A percentile compares a stretch with the other conserved stretches of the same genome.
phyloP scores from a whole-genome alignment of 1,140 invertebrate species.

The Drosophila seguyi region DNA sequence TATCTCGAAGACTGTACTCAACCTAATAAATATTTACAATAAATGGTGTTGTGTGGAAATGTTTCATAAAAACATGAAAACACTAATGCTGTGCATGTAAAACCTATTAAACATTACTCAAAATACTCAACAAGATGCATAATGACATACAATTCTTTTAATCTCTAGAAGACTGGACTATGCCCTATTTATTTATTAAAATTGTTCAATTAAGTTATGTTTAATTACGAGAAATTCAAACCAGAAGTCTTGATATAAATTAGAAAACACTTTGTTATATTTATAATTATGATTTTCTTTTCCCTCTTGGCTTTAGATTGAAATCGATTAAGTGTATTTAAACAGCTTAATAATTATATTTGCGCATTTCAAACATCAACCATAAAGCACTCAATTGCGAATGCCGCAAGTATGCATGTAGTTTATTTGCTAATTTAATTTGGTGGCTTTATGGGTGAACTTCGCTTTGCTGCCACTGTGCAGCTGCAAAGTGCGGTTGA shows the following conservation, averaged over 20 bases:
- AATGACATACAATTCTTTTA: too few relatives aligned
- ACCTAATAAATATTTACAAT: not conserved
- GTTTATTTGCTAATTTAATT: slow-evolving; percentile 20
- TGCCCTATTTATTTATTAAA: too few relatives aligned
- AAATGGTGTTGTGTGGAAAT: not conserved
- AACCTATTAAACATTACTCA: too few relatives aligned
- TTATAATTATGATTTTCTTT: too few relatives aligned
- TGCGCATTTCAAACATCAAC: not conserved
- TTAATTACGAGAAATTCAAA: not conserved
- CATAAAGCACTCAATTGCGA: slow-evolving; percentile 3
- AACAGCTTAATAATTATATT: not conserved
- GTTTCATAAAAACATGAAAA: not conserved
- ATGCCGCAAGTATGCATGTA: not conserved
- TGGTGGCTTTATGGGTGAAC: not conserved
- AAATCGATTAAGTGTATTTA: not conserved
- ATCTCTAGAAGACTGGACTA: too few relatives aligned
- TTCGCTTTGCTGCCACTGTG: slow-evolving; percentile 35
- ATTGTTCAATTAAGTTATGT: not conserved
- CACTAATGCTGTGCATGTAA: not conserved
- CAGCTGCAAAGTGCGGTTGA: slow-evolving; percentile 58
- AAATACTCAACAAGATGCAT: too few relatives aligned
- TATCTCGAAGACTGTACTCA: not conserved
- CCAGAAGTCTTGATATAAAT: too few relatives aligned
- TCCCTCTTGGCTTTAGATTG: not conserved
- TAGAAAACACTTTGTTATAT: too few relatives aligned